These are phyloP conservation scores for Gambusia affinis DNA, from an alignment of 2,113 vertebrate genomes.

Conservation along the genomic window DNA sequence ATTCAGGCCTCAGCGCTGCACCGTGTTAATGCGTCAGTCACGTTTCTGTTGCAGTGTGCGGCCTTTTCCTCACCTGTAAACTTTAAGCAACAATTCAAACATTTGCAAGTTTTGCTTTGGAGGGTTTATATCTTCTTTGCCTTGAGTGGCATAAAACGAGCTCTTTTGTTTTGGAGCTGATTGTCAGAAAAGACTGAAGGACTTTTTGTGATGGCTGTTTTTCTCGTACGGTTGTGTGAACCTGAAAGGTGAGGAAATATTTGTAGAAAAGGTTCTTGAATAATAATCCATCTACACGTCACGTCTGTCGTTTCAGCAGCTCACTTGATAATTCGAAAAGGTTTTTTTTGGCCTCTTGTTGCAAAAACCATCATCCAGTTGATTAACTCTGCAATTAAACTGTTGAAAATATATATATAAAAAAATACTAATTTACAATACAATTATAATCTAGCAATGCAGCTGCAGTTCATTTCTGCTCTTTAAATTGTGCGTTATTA, in stretches of 20 bases:
- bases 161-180: neutral
- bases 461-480: neutral
- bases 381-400: constrained; percentile 22
- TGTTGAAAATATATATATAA: constrained; percentile 6
- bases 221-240: neutral
- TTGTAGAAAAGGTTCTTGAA: neutral
- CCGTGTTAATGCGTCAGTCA: constrained; percentile 14
- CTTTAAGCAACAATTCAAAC: neutral
- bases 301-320: neutral
- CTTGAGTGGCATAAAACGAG: neutral
- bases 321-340: constrained; percentile 1
- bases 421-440: neutral
- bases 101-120: neutral
- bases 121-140: constrained; percentile 4
- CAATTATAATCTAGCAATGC: neutral
- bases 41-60: neutral
- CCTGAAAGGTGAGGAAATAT: neutral
- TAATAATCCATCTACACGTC: neutral
- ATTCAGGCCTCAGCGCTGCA: constrained; percentile 12
- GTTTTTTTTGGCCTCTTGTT: constrained; percentile 1
- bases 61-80: constrained; percentile 6
- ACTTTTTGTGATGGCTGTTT: constrained; percentile 1
- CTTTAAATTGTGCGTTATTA: neutral
- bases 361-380: constrained; percentile 22
- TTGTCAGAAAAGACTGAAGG: neutral